These are phyloP conservation scores for Megalurothrips usitatus DNA, from an alignment of 2,888 invertebrate species.

Conservation along the genomic window DNA sequence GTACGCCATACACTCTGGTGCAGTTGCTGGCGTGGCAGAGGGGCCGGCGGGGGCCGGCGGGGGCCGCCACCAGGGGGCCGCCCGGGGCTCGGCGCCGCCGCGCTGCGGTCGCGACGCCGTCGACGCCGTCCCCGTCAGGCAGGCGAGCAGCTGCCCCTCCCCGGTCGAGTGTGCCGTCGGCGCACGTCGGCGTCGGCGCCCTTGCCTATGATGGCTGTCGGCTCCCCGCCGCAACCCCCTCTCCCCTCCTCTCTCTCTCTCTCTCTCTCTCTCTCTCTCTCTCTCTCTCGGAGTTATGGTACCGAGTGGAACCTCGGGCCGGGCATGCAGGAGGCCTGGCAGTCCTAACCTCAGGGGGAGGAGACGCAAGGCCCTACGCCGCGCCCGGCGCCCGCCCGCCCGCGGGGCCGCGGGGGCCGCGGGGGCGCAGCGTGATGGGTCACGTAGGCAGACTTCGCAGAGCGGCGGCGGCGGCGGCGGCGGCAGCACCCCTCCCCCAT, in stretches of 20 bases:
- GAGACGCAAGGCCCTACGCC: not conserved
- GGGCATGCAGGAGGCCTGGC: conserved; percentile 29
- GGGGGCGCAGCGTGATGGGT: conserved; percentile 44
- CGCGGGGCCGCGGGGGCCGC: not conserved
- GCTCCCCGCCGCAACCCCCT: conserved; percentile 27
- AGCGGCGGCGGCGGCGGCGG: conserved; percentile 47
- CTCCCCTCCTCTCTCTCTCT: no score
- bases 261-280: not conserved
- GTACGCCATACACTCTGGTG: no score
- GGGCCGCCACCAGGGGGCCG: no score
- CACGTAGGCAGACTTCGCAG: conserved; percentile 49
- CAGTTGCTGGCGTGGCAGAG: no score
- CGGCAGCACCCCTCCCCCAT: conserved; percentile 30
- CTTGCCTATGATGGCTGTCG: conserved; percentile 37
- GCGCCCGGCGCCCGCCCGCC: no score
- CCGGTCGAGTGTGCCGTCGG: conserved; percentile 36
- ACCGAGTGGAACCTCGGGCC: not conserved
- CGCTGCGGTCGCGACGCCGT: conserved; percentile 34
- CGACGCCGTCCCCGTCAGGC: no score
- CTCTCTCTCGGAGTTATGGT: no score
- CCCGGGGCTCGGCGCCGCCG: conserved; percentile 44
- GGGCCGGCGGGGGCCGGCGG: no score
- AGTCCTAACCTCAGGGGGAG: not conserved
- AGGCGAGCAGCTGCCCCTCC: no score
- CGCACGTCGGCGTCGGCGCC: conserved; percentile 34